Conservation (phyloP, 2,888 invertebrate genomes). For the Lamellibrachia satsuma region DNA sequence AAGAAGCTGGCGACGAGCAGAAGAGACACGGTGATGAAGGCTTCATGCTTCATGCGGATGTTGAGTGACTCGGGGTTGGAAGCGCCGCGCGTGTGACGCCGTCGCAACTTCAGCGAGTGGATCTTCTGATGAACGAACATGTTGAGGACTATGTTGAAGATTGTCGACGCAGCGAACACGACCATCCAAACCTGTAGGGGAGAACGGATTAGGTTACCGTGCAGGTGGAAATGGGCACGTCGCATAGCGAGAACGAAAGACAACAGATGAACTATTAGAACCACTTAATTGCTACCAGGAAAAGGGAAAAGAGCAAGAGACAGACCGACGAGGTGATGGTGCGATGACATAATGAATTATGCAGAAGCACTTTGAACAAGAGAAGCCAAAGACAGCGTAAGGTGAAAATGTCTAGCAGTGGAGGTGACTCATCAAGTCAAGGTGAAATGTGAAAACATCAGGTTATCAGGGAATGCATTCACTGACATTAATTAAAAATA, state of each 20-base stretch:
- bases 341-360: too few species aligned
- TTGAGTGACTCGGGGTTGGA: conserved; percentile 30
- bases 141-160: conserved; percentile 37
- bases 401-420: too few species aligned
- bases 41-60: conserved; percentile 40
- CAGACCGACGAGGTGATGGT: too few species aligned
- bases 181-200: conserved; percentile 37
- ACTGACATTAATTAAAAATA: too few species aligned
- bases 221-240: background rate
- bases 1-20: conserved; percentile 37
- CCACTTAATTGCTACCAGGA: too few species aligned
- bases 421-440: too few species aligned
- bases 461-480: too few species aligned
- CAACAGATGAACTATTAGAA: too few species aligned
- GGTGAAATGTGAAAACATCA: too few species aligned
- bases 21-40: conserved; percentile 38
- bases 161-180: conserved; percentile 31
- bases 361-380: too few species aligned
- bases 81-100: conserved; percentile 13
- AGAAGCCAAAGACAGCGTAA: too few species aligned
- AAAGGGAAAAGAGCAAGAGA: too few species aligned
- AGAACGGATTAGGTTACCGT: background rate
- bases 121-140: conserved; percentile 35
- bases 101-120: conserved; percentile 32
- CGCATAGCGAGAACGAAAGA: background rate